phyloP scores from a whole-genome alignment of 2,888 invertebrate species.

The Empis stercorea region DNA sequence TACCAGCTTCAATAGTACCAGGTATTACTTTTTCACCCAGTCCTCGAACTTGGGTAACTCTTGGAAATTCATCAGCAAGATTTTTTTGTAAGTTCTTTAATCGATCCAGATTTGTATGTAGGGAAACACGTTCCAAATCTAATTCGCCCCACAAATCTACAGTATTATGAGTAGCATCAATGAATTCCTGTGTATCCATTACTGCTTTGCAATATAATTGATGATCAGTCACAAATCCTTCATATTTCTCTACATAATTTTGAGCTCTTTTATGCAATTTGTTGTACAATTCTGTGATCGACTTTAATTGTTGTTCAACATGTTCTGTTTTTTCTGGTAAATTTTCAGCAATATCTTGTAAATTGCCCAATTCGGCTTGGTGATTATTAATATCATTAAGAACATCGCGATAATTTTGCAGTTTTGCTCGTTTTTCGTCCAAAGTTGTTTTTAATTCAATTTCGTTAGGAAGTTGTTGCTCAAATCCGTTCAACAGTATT shows the following conservation, averaged over 20 bases:
- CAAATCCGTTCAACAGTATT: constrained; percentile 64
- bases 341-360: constrained; percentile 66
- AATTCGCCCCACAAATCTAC: constrained; percentile 72
- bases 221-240: constrained; percentile 77
- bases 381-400: constrained; percentile 73
- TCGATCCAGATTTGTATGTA: constrained; percentile 77
- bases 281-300: constrained; percentile 59
- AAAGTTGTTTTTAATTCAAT: constrained; percentile 72
- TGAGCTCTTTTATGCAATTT: constrained; percentile 57
- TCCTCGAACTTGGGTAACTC: constrained; percentile 64
- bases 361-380: constrained; percentile 70
- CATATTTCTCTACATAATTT: constrained; percentile 70
- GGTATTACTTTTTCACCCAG: constrained; percentile 85
- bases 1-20: constrained; percentile 70
- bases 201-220: constrained; percentile 79
- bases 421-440: constrained; percentile 81
- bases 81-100: constrained; percentile 65
- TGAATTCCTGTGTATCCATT: constrained; percentile 75
- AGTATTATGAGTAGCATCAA: constrained; percentile 70
- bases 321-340: constrained; percentile 66
- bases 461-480: constrained; percentile 61
- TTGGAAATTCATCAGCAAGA: constrained; percentile 73
- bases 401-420: constrained; percentile 69
- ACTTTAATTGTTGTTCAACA: constrained; percentile 55
- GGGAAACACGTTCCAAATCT: constrained; percentile 68